These are phyloP conservation scores for Macrotis lagotis DNA, from an alignment of 2,113 vertebrate species.

Conservation along the genomic window DNA sequence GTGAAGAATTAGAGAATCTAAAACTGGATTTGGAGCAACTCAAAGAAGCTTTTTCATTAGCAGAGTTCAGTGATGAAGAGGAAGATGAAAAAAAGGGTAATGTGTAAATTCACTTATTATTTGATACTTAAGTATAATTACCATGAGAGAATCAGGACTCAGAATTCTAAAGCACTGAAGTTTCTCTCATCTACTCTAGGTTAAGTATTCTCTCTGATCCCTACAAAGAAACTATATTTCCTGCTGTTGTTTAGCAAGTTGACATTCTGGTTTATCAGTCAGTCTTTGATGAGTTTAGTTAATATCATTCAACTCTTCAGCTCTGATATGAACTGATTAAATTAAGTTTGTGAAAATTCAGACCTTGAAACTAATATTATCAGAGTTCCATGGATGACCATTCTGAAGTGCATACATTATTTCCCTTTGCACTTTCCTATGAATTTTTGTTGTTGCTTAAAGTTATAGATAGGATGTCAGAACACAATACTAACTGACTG, in stretches of 20 bases:
- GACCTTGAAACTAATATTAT: background rate
- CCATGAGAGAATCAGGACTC: background rate
- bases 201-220: background rate
- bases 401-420: background rate
- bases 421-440: background rate
- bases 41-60: conserved; percentile 91
- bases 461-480: background rate
- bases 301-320: background rate
- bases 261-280: background rate
- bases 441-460: background rate
- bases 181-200: background rate
- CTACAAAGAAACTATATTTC: background rate
- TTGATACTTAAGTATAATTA: background rate
- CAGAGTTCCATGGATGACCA: background rate
- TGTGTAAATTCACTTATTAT: background rate
- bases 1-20: conserved; percentile 86
- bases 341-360: background rate
- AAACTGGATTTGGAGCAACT: conserved; percentile 89
- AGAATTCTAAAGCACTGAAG: background rate
- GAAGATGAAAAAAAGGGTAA: conserved; percentile 92
- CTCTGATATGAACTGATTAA: background rate
- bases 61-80: conserved; percentile 95
- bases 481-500: background rate
- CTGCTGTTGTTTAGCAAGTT: background rate
- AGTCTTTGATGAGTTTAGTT: background rate